Percentiles rank a stretch among this genome's conserved stretches.
Conservation (phyloP, 2,888 invertebrate genomes). For the Xanthostigma xanthostigma region DNA sequence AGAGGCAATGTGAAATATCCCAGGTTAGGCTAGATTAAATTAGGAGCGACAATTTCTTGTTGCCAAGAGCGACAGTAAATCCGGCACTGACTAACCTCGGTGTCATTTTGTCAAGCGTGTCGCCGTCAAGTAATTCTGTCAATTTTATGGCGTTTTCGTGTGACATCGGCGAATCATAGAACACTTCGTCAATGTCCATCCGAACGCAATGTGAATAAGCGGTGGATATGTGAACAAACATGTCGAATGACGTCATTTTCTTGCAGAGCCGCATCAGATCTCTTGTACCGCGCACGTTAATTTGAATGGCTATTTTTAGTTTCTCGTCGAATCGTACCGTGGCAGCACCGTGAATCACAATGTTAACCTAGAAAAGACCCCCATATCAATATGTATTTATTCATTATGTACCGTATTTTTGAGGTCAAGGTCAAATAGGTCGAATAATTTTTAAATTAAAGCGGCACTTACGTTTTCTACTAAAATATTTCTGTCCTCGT, state of each 20-base stretch:
- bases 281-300: conserved; percentile 6
- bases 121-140: conserved; percentile 29
- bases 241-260: no score
- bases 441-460: background rate
- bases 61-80: no score
- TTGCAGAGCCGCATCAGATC: no score
- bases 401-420: no score
- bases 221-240: no score
- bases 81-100: conserved; percentile 25
- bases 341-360: conserved; percentile 5
- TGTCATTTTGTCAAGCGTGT: conserved; percentile 22
- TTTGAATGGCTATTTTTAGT: conserved; percentile 1
- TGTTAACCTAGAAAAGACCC: background rate
- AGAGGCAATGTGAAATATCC: no score
- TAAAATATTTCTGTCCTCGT: conserved; percentile 21
- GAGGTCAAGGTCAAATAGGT: background rate
- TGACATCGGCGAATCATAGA: conserved; percentile 31
- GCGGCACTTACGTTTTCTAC: conserved; percentile 8
- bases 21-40: no score
- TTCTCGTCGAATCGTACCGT: conserved; percentile 9
- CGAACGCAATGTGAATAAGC: conserved; percentile 45
- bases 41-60: no score
- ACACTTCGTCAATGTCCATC: conserved; percentile 34
- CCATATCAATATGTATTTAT: background rate
- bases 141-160: conserved; percentile 27